Conservation (phyloP, 2,797 vertebrate species). For the Taeniopygia guttata region DNA sequence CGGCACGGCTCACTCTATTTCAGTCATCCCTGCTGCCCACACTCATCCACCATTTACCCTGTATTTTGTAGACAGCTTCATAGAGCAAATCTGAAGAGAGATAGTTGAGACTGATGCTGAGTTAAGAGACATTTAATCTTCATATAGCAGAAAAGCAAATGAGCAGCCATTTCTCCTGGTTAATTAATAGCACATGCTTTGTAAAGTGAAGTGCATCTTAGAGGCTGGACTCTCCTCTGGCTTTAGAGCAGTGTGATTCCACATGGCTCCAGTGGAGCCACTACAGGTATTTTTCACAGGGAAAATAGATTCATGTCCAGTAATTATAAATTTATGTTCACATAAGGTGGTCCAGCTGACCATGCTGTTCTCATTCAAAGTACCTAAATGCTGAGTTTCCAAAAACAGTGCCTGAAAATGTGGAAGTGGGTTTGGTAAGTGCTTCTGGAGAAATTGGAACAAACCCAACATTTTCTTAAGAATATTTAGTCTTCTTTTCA, state of each 20-base stretch:
- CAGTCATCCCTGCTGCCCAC: neutral
- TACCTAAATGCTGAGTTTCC: constrained; percentile 60
- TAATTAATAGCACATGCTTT: constrained; percentile 36
- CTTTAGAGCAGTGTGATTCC: neutral
- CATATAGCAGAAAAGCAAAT: constrained; percentile 14
- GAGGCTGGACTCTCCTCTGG: neutral
- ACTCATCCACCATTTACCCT: neutral
- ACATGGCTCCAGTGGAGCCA: neutral
- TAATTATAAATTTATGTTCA: constrained; percentile 34
- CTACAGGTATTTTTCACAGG: neutral
- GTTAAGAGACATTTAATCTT: constrained; percentile 16
- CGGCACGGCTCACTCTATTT: neutral
- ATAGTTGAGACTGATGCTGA: neutral
- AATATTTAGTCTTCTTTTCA: constrained; percentile 63
- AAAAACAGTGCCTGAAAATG: constrained; percentile 32
- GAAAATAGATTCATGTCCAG: constrained; percentile 23
- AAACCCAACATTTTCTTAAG: constrained; percentile 26
- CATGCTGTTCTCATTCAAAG: constrained; percentile 43
- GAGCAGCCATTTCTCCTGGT: neutral
- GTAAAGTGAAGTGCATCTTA: neutral
- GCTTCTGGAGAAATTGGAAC: constrained; percentile 42
- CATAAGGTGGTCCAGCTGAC: constrained; percentile 55
- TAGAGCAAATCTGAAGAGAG: neutral
- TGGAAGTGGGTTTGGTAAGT: constrained; percentile 66
- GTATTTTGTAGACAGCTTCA: neutral